Base-by-base conservation (phyloP, 2,113 vertebrate species). In the Microtus ochrogaster region DNA sequence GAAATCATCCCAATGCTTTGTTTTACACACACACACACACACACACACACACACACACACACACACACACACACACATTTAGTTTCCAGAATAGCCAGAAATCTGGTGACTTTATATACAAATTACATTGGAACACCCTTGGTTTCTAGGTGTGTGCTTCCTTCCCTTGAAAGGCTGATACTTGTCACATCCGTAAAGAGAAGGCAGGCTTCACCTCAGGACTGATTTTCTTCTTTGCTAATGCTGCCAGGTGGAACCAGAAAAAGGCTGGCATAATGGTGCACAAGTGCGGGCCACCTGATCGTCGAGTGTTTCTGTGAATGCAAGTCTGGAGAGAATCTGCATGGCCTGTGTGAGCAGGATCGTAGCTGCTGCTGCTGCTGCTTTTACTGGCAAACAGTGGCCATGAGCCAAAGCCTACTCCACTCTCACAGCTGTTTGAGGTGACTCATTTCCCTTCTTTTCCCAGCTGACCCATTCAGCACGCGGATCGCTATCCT, bases 381-480 rank as follows among this genome's bases (percentile, higher is more conserved):
- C 70, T 93, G 19, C 47, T 89, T 96, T 98, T 96, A 96, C 97
- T 95, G 98, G 96, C 94, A 97, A 97, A 72, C 66, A 81, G 89
- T 94, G 97, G 97, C 96, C 89, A 22, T 10, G 12, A 58, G 97
- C 97, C 98, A 98, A 94, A 30, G n/a, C 44, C 9, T 44, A 61
- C n/a, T 95, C 89, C 65, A 83, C 90, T 85, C 95, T 88, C 95
- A 94, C 97, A 98, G 98, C 97, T 98, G 97, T 96, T 96, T 93
- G 68, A 78, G 97, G 81, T 98, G 98, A 98, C 97, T 98, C 97
- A 98, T 97, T 98, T 98, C 98, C 97, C 92, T 39, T 94, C 77
- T 97, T 97, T 98, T 98, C 97, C 96, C 98, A 98, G 90, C 91
- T 94, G 97, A 97, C 92, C 97, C 92, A 95, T 96, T 95, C 41